Evolutionary conservation across 2,797 vertebrate genomes (phyloP).

Genomic region (Pterois miles): DNA sequence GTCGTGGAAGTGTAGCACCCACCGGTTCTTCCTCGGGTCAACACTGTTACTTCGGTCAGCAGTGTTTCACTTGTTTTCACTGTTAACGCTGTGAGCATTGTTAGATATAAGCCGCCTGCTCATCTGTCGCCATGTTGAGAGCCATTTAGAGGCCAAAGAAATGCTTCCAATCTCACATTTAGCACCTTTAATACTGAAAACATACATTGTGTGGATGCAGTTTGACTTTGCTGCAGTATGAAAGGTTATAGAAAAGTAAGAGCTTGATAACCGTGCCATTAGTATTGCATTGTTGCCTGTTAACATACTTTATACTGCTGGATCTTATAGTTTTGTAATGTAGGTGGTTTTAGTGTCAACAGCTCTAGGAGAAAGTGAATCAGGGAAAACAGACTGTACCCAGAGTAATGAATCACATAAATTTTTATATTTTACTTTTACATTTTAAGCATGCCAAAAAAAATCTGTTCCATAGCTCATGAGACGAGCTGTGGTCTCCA

Average conservation of each 20-base stretch:
- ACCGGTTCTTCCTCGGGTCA: too few species aligned
- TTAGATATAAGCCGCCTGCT: too few species aligned
- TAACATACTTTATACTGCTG: background rate
- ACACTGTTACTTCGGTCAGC: too few species aligned
- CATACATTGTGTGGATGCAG: background rate
- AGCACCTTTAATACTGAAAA: background rate
- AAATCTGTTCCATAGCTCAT: background rate
- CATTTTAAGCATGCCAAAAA: conserved; percentile 1
- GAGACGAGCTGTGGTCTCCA: background rate
- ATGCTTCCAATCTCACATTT: too few species aligned
- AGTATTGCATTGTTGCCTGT: background rate
- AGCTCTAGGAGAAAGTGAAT: background rate
- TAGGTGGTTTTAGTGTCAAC: background rate
- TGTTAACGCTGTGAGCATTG: too few species aligned
- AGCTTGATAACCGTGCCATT: background rate
- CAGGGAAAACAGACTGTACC: background rate
- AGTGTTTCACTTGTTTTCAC: too few species aligned
- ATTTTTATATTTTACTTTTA: background rate
- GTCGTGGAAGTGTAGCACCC: too few species aligned
- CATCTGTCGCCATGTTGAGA: too few species aligned
- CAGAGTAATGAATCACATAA: background rate
- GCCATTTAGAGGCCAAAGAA: too few species aligned
- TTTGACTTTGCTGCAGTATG: background rate
- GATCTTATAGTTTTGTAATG: background rate
- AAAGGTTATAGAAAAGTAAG: background rate